phyloP scores from a whole-genome alignment of 2,113 vertebrate species.

The Ophiodon elongatus region DNA sequence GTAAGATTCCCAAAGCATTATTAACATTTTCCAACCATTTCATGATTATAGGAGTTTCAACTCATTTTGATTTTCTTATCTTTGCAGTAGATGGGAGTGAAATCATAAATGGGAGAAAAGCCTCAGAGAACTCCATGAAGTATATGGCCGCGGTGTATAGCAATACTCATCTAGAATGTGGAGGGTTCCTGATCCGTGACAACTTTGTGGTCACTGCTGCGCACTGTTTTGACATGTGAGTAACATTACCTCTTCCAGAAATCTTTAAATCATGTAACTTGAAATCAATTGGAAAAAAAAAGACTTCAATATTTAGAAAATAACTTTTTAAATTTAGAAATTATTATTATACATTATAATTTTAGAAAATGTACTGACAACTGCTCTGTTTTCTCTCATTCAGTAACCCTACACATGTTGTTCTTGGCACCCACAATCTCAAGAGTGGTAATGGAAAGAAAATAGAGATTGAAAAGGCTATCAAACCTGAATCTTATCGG shows the following conservation, averaged over 20 bases:
- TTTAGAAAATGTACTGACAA: background rate
- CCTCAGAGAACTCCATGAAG: constrained; percentile 66
- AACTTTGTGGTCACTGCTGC: constrained; percentile 82
- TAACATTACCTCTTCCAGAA: no score
- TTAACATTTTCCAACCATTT: background rate
- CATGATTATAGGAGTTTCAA: no score
- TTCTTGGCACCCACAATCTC: constrained; percentile 69
- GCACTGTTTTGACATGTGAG: constrained; percentile 71
- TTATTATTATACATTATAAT: background rate
- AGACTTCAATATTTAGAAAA: background rate
- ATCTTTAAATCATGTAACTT: background rate
- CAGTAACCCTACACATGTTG: constrained; percentile 6
- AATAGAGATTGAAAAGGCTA: no score
- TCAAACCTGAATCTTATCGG: background rate
- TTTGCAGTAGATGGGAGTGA: constrained; percentile 32
- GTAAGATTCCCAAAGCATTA: background rate
- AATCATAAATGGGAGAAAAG: constrained; percentile 81
- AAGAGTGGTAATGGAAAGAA: no score
- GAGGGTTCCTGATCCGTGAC: constrained; percentile 76
- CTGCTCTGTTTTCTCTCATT: background rate
- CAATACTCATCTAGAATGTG: constrained; percentile 55
- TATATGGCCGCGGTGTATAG: constrained; percentile 78
- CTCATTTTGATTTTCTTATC: background rate
- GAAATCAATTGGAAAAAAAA: background rate
- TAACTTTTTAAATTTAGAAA: background rate